Evolutionary conservation across 1,140 invertebrate species (phyloP), one percentile per base, ranked within the genome.

Genomic region (Holcopasites calliopsidis): DNA sequence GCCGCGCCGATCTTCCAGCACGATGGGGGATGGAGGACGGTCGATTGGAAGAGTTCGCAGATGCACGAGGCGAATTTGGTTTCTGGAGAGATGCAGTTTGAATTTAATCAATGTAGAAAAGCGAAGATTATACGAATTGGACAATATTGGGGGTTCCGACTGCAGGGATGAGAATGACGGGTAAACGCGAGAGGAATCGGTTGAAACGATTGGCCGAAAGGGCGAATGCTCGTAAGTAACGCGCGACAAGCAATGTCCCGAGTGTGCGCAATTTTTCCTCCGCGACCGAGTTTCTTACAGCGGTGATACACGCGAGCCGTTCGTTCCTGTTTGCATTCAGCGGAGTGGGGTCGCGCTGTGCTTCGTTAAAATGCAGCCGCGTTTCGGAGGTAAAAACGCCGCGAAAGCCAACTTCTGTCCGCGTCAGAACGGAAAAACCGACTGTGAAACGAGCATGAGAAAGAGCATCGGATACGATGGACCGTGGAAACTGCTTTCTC

Each of bases 201-300:
- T 66, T 66, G 64, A 66, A 65, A 50, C 38, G 52, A 66, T 66
- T 38, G 47, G 38, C 16, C 62, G 47, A 26, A 28, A 66, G 21
- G 16, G 16, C 18, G 0, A 21, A 16, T 66, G 23, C 52, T 66
- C 52, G 18, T 26, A 10, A 52, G 21, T 35, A 35, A 66, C 64
- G 11, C 64, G 8, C 44, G 33, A 13, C 31, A 33, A 65, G 28
- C 57, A 31, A 65, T 50, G 62, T 65, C 7, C 21, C 44, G 31
- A 21, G 13, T 21, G 44, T 35, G 31, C 35, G 31, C 47, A 52
- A 42, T 60, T 66, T 52, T 38, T 38, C 21, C 21, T 7, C 16
- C 31, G 47, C 47, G 64, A 28, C 64, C 64, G 64, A 66, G 47
- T 66, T 66, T 66, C 64, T 66, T 66, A 66, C 64, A 66, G 5